Evolutionary conservation across 2,113 vertebrate genomes (phyloP).

Genomic region (Aix galericulata): DNA sequence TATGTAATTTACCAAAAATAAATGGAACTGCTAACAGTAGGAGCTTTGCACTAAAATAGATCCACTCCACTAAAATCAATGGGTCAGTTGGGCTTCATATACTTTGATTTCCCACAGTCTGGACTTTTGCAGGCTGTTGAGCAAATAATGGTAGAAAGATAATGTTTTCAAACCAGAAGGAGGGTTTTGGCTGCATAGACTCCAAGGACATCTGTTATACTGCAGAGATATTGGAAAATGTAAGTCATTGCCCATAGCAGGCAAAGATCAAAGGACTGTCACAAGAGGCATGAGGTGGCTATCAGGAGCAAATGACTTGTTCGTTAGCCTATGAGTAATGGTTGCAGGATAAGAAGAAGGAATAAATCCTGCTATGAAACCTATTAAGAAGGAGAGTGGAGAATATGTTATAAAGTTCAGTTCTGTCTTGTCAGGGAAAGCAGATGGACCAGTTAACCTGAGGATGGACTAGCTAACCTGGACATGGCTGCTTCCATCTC

Average conservation of each 20-base stretch:
- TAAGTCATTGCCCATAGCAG: background rate
- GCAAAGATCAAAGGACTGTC: background rate
- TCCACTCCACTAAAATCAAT: background rate
- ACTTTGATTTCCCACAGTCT: background rate
- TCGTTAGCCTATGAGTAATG: fast-evolving
- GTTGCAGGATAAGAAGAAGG: background rate
- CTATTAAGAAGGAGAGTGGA: background rate
- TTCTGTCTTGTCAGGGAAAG: background rate
- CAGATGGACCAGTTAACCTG: background rate
- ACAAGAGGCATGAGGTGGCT: background rate
- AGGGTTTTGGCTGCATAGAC: background rate
- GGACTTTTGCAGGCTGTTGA: background rate
- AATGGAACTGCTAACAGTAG: background rate
- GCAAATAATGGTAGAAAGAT: background rate
- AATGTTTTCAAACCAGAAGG: background rate
- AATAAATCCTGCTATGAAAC: background rate
- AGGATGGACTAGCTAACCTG: background rate
- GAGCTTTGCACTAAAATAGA: background rate
- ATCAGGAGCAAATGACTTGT: background rate
- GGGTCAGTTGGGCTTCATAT: background rate
- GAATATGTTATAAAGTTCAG: background rate
- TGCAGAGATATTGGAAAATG: background rate
- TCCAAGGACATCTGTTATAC: background rate
- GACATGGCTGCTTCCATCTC: background rate
- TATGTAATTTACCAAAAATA: background rate